phyloP scores from a whole-genome alignment of 2,888 invertebrate species.

The Nemapogon koenigi region DNA sequence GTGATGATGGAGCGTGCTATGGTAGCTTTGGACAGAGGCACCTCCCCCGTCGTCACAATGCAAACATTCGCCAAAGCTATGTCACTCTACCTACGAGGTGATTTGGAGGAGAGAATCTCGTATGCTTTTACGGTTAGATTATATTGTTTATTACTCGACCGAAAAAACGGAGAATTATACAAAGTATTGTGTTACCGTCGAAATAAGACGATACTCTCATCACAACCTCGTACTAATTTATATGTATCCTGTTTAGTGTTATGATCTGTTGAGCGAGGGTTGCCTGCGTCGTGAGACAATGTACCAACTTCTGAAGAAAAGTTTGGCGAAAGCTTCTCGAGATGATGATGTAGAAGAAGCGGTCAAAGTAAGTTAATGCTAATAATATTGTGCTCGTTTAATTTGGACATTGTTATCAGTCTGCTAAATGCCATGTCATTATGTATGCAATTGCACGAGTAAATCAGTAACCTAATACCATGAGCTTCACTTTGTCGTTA shows the following conservation, averaged over 20 bases:
- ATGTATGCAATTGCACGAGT: no score
- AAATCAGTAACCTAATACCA: no score
- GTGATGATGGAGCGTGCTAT: constrained; percentile 69
- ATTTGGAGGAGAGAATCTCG: constrained; percentile 70
- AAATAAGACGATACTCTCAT: no score
- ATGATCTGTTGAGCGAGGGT: constrained; percentile 72
- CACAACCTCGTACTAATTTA: no score
- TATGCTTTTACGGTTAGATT: constrained; percentile 70
- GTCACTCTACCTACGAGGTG: constrained; percentile 72
- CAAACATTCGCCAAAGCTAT: constrained; percentile 73
- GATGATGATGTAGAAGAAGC: constrained; percentile 80
- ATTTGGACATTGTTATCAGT: no score
- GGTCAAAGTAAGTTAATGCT: constrained; percentile 47
- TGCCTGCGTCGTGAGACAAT: constrained; percentile 74
- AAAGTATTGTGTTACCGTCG: no score
- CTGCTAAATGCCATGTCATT: no score
- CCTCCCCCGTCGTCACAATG: constrained; percentile 56
- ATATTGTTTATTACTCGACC: no score
- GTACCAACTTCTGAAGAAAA: constrained; percentile 67
- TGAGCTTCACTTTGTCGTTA: no score
- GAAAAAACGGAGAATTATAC: no score
- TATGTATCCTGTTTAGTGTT: constrained; percentile 53
- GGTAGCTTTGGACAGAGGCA: constrained; percentile 63
- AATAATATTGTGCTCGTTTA: no score
- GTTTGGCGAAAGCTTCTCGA: constrained; percentile 60